phyloP scores from a whole-genome alignment of 2,888 invertebrate genomes.

The Sminthurides aquaticus region DNA sequence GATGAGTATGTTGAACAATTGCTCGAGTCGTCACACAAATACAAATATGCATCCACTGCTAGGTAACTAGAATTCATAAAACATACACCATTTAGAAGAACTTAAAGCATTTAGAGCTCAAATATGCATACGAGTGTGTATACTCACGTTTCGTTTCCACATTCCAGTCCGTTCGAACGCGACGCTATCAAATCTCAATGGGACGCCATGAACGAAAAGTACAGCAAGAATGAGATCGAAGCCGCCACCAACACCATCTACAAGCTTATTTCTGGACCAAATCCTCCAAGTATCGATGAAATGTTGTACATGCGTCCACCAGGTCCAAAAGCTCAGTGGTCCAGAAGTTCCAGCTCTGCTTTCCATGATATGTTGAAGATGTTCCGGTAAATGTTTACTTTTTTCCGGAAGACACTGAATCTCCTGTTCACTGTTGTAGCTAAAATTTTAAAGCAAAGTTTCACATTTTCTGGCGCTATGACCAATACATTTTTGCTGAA shows the following conservation, averaged over 20 bases:
- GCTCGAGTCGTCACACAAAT: conserved; percentile 16
- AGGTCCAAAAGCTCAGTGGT: neutral
- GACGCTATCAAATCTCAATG: conserved; percentile 22
- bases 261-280: conserved; percentile 21
- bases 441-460: neutral
- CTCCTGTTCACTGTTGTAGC: no score
- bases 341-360: conserved; percentile 22
- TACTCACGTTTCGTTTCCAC: neutral
- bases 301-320: conserved; percentile 25
- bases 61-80: conserved; percentile 16
- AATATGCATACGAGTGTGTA: no score
- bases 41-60: conserved; percentile 14
- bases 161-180: conserved; percentile 8
- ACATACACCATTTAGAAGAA: no score
- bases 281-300: conserved; percentile 19
- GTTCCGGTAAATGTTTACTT: conserved; percentile 31
- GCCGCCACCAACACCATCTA: conserved; percentile 31
- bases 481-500: no score
- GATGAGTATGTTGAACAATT: conserved; percentile 15
- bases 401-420: no score
- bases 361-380: conserved; percentile 36
- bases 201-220: conserved; percentile 30
- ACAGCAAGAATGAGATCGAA: conserved; percentile 28
- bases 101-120: no score
- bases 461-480: neutral